A percentile compares a stretch with the other conserved stretches of the same genome.
phyloP scores from a whole-genome alignment of 2,888 invertebrate genomes.

The Lymantria dispar region DNA sequence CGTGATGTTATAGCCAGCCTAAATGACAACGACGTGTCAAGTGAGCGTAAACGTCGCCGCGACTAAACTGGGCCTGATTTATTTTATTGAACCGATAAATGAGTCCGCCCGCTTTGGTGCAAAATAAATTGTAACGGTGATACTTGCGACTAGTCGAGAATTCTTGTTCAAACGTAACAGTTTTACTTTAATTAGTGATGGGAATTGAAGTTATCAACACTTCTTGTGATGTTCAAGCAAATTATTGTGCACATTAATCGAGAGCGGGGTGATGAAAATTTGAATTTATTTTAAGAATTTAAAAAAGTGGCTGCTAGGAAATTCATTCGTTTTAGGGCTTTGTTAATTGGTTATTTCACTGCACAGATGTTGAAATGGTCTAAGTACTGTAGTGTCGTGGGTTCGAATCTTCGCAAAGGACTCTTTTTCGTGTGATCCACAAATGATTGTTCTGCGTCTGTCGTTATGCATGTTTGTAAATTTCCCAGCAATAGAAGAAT shows the following conservation, averaged over 20 bases:
- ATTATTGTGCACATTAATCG: constrained; percentile 2
- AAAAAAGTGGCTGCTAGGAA: neutral
- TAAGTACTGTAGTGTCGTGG: too few species aligned
- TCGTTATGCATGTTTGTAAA: too few species aligned
- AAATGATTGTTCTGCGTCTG: too few species aligned
- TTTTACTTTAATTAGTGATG: constrained; percentile 5
- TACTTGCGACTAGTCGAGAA: constrained; percentile 1
- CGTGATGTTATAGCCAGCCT: constrained; percentile 23
- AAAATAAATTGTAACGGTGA: constrained; percentile 31
- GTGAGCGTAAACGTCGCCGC: constrained; percentile 47
- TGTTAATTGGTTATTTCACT: neutral
- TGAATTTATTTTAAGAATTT: neutral
- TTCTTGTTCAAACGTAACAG: constrained; percentile 3
- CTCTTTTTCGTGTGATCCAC: too few species aligned
- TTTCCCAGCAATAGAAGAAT: too few species aligned
- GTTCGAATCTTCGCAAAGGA: too few species aligned
- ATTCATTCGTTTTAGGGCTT: neutral
- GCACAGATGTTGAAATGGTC: too few species aligned
- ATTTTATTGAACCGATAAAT: constrained; percentile 59
- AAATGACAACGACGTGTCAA: constrained; percentile 46
- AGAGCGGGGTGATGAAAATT: neutral
- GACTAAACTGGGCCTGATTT: constrained; percentile 51
- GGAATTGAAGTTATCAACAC: constrained; percentile 4
- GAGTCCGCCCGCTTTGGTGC: constrained; percentile 42
- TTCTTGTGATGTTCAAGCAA: constrained; percentile 2